Evolutionary conservation across 2,797 vertebrate species (phyloP).

Genomic region (Lophius americanus): DNA sequence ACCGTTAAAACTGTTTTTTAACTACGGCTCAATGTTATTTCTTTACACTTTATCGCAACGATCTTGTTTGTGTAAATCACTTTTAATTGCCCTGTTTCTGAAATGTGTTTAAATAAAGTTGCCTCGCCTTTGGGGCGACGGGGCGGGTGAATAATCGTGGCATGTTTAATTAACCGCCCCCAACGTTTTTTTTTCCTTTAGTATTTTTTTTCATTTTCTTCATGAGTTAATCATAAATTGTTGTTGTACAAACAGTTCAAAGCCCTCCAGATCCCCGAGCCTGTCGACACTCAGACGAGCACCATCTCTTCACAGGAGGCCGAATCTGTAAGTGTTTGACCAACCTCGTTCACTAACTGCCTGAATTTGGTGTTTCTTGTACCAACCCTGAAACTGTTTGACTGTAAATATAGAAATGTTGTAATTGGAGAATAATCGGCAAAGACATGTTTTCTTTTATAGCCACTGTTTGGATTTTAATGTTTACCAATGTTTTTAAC

Average conservation of each 20-base stretch:
- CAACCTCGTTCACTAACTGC: background rate
- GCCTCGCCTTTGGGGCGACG: too few relatives aligned
- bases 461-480: background rate
- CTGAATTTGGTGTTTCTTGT: background rate
- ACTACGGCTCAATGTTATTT: too few relatives aligned
- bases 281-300: conserved; percentile 86
- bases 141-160: too few relatives aligned
- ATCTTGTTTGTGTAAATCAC: too few relatives aligned
- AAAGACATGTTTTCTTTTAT: background rate
- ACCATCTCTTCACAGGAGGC: conserved; percentile 86
- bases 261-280: conserved; percentile 87
- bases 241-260: conserved; percentile 81
- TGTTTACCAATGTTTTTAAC: background rate
- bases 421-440: background rate
- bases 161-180: too few relatives aligned
- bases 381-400: background rate
- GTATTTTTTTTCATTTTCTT: conserved; percentile 5
- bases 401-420: background rate
- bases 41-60: too few relatives aligned
- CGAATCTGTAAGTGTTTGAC: conserved; percentile 86
- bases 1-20: too few relatives aligned
- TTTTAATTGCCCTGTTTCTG: too few relatives aligned
- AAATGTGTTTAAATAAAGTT: too few relatives aligned
- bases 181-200: background rate
- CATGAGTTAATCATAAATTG: conserved; percentile 13